Base-by-base conservation (phyloP, 92 coral and sea anemone species). In the Paramuricea clavata region DNA sequence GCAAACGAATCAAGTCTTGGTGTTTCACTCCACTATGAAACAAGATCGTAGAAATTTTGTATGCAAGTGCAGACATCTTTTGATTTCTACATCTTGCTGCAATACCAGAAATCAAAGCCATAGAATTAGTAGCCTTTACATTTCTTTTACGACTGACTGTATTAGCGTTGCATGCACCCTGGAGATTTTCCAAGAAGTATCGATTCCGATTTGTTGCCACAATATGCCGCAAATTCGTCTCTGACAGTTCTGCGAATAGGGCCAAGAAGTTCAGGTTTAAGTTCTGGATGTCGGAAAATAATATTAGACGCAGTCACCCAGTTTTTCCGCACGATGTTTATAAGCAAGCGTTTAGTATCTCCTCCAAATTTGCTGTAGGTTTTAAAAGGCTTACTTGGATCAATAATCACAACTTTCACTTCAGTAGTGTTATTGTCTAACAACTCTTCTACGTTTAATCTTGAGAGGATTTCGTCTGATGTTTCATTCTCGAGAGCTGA, bases 1-100 rank as follows among this genome's bases (percentile, higher is more conserved):
- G 83, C 41, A 90, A 67, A 16, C 82, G 69, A 33, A 49, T 67
- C n/a, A 90, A 74, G 86, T 90, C 91, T 33, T 78, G 69, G 21
- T 77, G 69, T 22, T 87, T 90, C 32, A 74, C 93, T 28, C 90
- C 85, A 65, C 91, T 90, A 43, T 90, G 83, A 62, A 86, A 86
- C 41, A 90, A 69, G 43, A 86, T 33, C 21, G 87, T 49, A 9
- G 93, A 90, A 12, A 87, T 67, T 12, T 70, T 74, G 52, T 87
- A 87, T 3, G 88, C 50, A 31, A 90, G 54, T 32, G 88, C 91
- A 0, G 90, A 87, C 88, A 90, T 90, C n/a, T 84, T 87, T 0
- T 52, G 88, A 69, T 90, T 90, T 69, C 91, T 82, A 84, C 89
- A 87, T 52, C 86, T 16, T 9, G 83, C 88, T 30, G 89, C 91